These are phyloP conservation scores for Chrysocyon brachyurus DNA, from an alignment of 2,797 vertebrate genomes.

Conservation along the genomic window DNA sequence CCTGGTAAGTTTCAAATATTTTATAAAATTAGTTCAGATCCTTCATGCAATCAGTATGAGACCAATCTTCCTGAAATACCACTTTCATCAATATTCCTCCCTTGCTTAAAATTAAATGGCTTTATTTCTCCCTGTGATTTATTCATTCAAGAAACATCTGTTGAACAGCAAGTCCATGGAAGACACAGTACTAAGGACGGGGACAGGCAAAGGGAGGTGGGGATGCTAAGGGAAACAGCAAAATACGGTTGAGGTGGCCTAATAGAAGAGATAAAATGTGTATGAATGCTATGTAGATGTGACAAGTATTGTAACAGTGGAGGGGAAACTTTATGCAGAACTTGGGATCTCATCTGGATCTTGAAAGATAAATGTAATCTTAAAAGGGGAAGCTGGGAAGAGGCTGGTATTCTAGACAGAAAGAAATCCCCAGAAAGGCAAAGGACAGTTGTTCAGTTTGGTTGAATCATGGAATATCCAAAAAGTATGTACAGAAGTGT, in stretches of 20 bases:
- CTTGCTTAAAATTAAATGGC: neutral
- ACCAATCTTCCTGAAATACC: conserved; percentile 2
- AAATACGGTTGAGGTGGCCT: neutral
- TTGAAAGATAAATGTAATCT: neutral
- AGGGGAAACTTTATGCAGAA: neutral
- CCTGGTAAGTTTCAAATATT: conserved; percentile 47
- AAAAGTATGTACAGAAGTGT: neutral
- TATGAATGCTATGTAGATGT: neutral
- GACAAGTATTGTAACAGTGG: neutral
- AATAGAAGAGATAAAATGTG: neutral
- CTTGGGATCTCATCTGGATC: neutral
- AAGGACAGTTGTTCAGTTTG: neutral
- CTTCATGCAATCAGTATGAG: conserved; percentile 4
- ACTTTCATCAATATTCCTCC: neutral
- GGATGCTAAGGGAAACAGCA: neutral
- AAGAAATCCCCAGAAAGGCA: neutral
- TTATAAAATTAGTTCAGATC: conserved; percentile 59
- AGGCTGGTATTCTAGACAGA: neutral
- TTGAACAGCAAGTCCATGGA: neutral
- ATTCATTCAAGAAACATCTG: conserved; percentile 12
- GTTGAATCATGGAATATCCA: neutral
- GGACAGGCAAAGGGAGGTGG: neutral
- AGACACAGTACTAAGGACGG: neutral
- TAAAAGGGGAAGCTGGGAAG: conserved; percentile 13
- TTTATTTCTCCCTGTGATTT: conserved; percentile 38